Evolutionary conservation across 2,113 vertebrate species (phyloP).

Genomic region (Aythya baeri): DNA sequence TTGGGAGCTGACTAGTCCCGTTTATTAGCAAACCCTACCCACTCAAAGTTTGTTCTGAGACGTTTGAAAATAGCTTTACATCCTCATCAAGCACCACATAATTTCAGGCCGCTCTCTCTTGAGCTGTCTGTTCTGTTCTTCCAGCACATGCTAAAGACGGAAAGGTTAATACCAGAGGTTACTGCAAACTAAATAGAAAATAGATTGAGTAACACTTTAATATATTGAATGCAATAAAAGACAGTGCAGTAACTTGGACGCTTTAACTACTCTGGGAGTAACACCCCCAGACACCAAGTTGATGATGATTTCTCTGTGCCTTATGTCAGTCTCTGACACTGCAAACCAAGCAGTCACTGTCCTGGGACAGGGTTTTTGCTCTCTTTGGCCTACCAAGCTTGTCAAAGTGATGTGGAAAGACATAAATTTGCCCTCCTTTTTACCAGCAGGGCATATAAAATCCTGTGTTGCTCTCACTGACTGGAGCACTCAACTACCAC

Average conservation of each 20-base stretch:
- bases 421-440: background rate
- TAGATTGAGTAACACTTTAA: background rate
- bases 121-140: background rate
- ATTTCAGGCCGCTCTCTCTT: background rate
- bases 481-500: background rate
- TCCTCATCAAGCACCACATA: background rate
- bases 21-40: background rate
- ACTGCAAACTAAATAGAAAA: background rate
- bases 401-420: background rate
- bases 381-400: background rate
- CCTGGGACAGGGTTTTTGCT: background rate
- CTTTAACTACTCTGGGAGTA: background rate
- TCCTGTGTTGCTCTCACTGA: background rate
- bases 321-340: background rate
- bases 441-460: background rate
- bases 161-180: conserved; percentile 3
- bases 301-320: background rate
- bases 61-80: background rate
- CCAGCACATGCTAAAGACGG: background rate
- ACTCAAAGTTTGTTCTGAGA: background rate
- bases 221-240: background rate
- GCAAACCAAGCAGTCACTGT: background rate
- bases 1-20: background rate
- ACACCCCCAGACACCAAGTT: background rate
- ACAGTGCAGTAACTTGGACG: background rate